Percentiles rank a stretch among this genome's conserved stretches.
phyloP scores from a whole-genome alignment of 2,113 vertebrate genomes.

The Chionodraco myersi region DNA sequence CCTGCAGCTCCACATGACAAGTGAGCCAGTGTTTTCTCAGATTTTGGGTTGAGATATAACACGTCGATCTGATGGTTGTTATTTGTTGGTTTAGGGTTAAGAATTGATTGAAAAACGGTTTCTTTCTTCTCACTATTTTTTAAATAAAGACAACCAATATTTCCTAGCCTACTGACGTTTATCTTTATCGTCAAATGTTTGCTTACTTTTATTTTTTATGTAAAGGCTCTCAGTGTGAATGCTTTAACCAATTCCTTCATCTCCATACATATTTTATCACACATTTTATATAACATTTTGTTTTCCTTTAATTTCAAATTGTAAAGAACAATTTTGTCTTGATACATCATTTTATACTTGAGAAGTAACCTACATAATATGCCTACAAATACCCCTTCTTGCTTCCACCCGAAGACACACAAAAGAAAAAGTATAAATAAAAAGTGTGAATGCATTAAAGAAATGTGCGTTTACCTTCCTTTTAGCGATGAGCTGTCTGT shows the following conservation, averaged over 20 bases:
- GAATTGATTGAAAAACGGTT: not conserved
- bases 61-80: too few species aligned
- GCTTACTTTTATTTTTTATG: not conserved
- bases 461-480: conserved; percentile 87
- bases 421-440: too few species aligned
- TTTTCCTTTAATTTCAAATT: too few species aligned
- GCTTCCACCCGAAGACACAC: too few species aligned
- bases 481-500: conserved; percentile 93
- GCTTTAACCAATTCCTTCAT: not conserved
- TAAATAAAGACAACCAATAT: not conserved
- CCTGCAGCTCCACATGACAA: not conserved
- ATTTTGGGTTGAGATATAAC: too few species aligned
- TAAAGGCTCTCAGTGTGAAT: not conserved
- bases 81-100: too few species aligned
- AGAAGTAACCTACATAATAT: too few species aligned
- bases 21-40: not conserved
- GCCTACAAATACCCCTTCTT: too few species aligned
- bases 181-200: not conserved
- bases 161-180: not conserved
- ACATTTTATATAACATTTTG: too few species aligned
- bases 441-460: not conserved
- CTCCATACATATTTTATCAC: too few species aligned
- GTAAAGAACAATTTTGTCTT: too few species aligned
- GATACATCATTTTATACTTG: too few species aligned
- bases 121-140: not conserved